These are phyloP conservation scores for Melieria picta DNA, from an alignment of 2,888 invertebrate species.

Conservation along the genomic window DNA sequence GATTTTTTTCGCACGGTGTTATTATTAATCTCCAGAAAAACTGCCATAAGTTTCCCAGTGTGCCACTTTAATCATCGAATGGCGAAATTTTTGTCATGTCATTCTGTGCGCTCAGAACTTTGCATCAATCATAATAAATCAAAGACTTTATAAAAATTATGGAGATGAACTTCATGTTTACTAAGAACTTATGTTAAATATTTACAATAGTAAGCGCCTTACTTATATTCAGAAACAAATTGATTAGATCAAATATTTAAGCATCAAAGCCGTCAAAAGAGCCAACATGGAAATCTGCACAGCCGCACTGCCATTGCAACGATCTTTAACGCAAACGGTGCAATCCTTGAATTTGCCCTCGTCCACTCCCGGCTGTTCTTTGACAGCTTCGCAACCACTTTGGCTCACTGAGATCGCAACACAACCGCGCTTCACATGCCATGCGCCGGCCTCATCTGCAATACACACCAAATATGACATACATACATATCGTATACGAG, in stretches of 20 bases:
- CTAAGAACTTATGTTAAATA: constrained; percentile 7
- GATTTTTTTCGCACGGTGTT: too few relatives aligned
- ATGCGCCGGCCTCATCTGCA: constrained; percentile 18
- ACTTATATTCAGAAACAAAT: neutral
- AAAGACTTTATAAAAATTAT: too few relatives aligned
- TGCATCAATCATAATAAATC: too few relatives aligned
- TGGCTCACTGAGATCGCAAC: constrained; percentile 41
- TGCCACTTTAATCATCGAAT: too few relatives aligned
- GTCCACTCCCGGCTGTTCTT: constrained; percentile 8
- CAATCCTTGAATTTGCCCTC: constrained; percentile 39
- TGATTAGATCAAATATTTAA: constrained; percentile 15
- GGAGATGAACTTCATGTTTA: neutral
- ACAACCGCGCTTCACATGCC: constrained; percentile 49
- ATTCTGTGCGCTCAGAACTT: too few relatives aligned
- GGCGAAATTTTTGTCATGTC: too few relatives aligned
- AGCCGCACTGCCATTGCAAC: constrained; percentile 52
- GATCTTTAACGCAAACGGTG: constrained; percentile 45
- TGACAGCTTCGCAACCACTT: constrained; percentile 40
- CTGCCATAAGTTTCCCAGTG: too few relatives aligned
- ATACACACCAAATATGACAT: neutral
- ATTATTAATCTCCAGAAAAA: too few relatives aligned
- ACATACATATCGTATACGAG: neutral
- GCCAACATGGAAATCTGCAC: constrained; percentile 43
- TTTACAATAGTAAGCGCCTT: constrained; percentile 2
- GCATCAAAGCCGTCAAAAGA: constrained; percentile 9